phyloP scores from a whole-genome alignment of 2,113 vertebrate species.

The Leucopsar rothschildi region DNA sequence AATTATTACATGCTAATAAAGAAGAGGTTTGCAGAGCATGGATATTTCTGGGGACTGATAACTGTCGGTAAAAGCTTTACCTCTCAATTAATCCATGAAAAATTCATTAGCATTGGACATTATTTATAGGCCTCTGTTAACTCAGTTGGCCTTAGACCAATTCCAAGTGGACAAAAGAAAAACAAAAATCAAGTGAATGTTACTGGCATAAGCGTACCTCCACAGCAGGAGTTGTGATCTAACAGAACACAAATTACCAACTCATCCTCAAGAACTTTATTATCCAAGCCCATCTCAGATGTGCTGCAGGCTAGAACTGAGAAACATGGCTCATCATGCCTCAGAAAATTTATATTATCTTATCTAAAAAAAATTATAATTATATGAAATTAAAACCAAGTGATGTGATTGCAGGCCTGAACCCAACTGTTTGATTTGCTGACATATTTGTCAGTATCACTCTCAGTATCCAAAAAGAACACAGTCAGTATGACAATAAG shows the following conservation, averaged over 20 bases:
- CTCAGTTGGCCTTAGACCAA: not conserved
- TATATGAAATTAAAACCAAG: not conserved
- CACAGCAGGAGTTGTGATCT: not conserved
- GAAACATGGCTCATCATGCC: rapidly evolving
- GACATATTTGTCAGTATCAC: not conserved
- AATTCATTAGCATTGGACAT: conserved; percentile 37
- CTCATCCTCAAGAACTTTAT: not conserved
- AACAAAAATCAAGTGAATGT: not conserved
- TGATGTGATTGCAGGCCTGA: not conserved
- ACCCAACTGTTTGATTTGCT: not conserved
- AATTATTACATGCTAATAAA: conserved; percentile 39
- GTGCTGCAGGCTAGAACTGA: not conserved
- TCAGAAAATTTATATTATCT: not conserved
- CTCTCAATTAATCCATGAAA: conserved; percentile 29
- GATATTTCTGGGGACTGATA: conserved; percentile 25
- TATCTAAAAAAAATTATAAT: not conserved
- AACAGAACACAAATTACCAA: not conserved
- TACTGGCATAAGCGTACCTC: not conserved
- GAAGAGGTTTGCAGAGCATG: not conserved
- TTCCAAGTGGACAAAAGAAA: conserved; percentile 3
- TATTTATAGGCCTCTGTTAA: conserved; percentile 14
- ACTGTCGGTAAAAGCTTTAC: conserved; percentile 25
- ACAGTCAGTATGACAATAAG: not conserved
- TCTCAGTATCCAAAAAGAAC: not conserved
- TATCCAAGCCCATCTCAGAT: not conserved